Evolutionary conservation across 2,797 vertebrate genomes (phyloP), one percentile per base, ranked within the genome.

Genomic region (Protonibea diacanthus): DNA sequence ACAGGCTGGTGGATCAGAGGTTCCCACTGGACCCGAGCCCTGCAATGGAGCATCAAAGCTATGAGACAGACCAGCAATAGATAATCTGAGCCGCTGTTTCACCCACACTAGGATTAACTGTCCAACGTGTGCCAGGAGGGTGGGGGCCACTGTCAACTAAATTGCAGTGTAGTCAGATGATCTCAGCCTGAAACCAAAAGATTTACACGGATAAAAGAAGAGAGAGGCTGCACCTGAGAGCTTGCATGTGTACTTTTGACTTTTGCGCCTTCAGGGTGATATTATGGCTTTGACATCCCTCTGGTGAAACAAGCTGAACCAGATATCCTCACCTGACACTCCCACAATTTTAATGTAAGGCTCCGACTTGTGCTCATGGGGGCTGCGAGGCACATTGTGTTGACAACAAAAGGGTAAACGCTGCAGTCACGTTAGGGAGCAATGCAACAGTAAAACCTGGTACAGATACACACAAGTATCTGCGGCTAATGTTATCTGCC

Each of bases 11-110:
- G 86, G 90, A 89, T 89, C 85, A 75, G 73, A 58, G 66, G 58
- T 90, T 80, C 78, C 89, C 93, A 91, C 64, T 92, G 94, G 93
- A 86, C 88, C 86, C 89, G 92, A 94, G 86, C 92, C 94, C 96
- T 97, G 93, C 90, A 96, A 95, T 84, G 68, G 69, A 88, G 75
- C 92, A 92, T 80, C 91, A 91, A 38, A 81, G 82, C 80, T 40
- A 66, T 86, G 85, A 94, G 89, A 94, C 87, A 55, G 48, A 80
- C 55, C 73, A 72, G 74, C 76, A 84, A 87, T 0, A 90, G 85
- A 95, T 95, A 92, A 96, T 93, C 90, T 86, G 84, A 62, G 85
- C 49, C 74, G 27, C 40, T 82, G 89, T 86, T 89, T 93, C 68
- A 86, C 57, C 90, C 87, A 82, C 74, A 88, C 66, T 38, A 72